These are phyloP conservation scores for Drosophila longiperda DNA, from an alignment of 2,888 invertebrate genomes.

Conservation along the genomic window DNA sequence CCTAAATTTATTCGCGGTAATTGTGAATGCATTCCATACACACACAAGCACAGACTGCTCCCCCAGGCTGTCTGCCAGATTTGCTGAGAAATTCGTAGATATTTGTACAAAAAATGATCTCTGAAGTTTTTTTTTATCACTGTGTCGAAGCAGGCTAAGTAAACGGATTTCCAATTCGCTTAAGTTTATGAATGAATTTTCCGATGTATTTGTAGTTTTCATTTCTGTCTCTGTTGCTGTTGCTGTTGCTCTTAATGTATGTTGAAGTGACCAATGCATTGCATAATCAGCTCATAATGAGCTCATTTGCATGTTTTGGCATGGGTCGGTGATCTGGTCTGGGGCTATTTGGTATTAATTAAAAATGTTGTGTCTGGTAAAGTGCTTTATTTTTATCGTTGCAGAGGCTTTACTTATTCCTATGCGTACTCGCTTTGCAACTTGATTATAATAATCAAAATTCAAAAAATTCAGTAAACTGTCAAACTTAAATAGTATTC, in stretches of 20 bases:
- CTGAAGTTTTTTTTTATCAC: conserved; percentile 6
- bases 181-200: conserved; percentile 75
- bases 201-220: conserved; percentile 40
- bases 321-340: conserved; percentile 4
- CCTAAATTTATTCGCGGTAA: conserved; percentile 83
- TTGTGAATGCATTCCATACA: conserved; percentile 58
- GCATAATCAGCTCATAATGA: conserved; percentile 71
- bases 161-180: conserved; percentile 78
- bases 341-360: conserved; percentile 44
- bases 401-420: conserved; percentile 22
- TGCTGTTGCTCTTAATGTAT: not conserved
- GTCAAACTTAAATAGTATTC: not conserved
- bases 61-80: conserved; percentile 59
- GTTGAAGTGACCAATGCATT: conserved; percentile 42
- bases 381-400: conserved; percentile 20
- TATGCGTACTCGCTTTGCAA: conserved; percentile 1
- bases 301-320: conserved; percentile 64
- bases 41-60: conserved; percentile 31
- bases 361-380: conserved; percentile 39
- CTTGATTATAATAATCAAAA: conserved; percentile 7
- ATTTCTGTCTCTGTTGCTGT: conserved; percentile 11
- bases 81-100: not conserved
- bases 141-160: conserved; percentile 62
- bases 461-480: not conserved
- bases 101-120: too few relatives aligned